Evolutionary conservation across 2,113 vertebrate genomes (phyloP).

Genomic region (Lutjanus erythropterus): DNA sequence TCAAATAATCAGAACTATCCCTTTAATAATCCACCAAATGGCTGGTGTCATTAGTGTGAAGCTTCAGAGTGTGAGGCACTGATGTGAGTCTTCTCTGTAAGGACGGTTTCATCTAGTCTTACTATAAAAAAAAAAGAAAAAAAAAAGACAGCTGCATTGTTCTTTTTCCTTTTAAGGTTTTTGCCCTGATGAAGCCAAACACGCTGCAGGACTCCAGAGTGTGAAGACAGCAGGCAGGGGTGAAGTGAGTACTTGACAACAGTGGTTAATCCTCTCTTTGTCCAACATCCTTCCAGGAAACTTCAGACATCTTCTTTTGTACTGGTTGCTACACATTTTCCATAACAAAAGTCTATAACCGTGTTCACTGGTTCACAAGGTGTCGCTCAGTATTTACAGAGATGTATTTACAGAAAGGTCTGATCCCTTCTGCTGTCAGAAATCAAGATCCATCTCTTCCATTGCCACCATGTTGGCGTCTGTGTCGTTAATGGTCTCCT

Average conservation of each 20-base stretch:
- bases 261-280: slow-evolving; percentile 22
- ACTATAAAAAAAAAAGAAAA: too few relatives aligned
- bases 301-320: not conserved
- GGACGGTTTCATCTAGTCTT: not conserved
- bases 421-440: slow-evolving; percentile 11
- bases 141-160: not conserved
- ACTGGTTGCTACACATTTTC: not conserved
- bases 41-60: not conserved
- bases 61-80: not conserved
- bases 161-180: not conserved
- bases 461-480: not conserved
- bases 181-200: not conserved
- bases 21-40: not conserved
- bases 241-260: slow-evolving; percentile 1
- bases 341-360: not conserved
- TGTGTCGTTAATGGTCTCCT: slow-evolving; percentile 48
- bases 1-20: too few relatives aligned
- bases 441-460: slow-evolving; percentile 50
- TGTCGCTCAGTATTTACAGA: not conserved
- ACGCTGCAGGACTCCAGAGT: not conserved
- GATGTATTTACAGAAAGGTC: not conserved
- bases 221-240: not conserved
- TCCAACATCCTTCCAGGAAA: not conserved
- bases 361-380: not conserved
- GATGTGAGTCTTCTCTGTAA: too few relatives aligned